Base-by-base conservation (phyloP, 1,140 invertebrate genomes). In the Macrostomum lignano region DNA sequence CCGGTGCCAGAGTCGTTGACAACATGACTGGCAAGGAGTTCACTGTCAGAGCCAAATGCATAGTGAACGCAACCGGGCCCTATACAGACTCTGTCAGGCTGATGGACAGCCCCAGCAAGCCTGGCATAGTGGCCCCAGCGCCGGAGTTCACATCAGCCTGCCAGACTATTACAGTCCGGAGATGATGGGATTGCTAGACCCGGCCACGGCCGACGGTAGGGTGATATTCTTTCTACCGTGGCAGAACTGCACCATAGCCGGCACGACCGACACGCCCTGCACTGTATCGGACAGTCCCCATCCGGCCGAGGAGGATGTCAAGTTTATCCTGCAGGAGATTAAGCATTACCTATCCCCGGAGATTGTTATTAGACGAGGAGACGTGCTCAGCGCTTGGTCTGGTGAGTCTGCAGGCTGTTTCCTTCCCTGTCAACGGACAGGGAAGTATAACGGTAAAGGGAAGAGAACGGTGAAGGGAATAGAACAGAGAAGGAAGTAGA, bases 191-290 rank as follows among this genome's bases (percentile, higher is more conserved):
- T 62, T 98, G 0, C 63, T 98, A 1, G 88, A 98, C 67, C 88
- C 88, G 13, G 66, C 74, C 0, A 98, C 91, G 0, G 84, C 75
- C 35, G 91, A 98, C 57, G 91, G 91, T 0, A 67, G 91, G 40
- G 81, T 94, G 0, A 94, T 96, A 46, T 96, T 96, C 64, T 96
- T 94, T 63, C 60, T 96, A 22, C 84, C 86, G 0, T 96, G 82
- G 82, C 71, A 79, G 49, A 75, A 76, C 39, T 71, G 76, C 36
- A 94, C 86, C 10, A 78, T 94, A 46, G 84, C 86, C 28, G 84
- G 66, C 13, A 98, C 91, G 10, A 98, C 91, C 3, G 88, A 98
- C 61, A 61, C 75, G 33, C 76, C 78, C 1, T 93, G 84, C 55
- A 63, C 82, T 28, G 66, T 96, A 7, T 84, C 84, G 5, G 75